A percentile compares a stretch with the other conserved stretches of the same genome.
These are phyloP conservation scores for Brachionus rubens DNA, from an alignment of 1,140 invertebrate species.

Conservation along the genomic window DNA sequence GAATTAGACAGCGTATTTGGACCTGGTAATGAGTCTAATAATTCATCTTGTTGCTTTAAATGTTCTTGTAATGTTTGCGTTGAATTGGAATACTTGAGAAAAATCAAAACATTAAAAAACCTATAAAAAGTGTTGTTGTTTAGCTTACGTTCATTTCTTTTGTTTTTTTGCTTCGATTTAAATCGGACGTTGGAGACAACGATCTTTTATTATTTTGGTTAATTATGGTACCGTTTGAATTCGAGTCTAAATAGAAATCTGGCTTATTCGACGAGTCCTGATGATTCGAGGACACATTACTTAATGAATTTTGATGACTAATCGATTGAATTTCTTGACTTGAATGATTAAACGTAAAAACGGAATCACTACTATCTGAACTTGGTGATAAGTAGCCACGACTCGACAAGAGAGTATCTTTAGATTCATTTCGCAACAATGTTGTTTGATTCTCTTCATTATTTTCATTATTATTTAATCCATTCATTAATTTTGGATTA, in stretches of 20 bases:
- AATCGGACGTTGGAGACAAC: background rate
- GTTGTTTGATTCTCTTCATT: background rate
- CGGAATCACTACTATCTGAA: slow-evolving; percentile 20
- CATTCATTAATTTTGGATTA: background rate
- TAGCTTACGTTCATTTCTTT: slow-evolving; percentile 21
- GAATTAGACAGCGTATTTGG: background rate
- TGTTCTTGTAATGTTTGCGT: slow-evolving; percentile 2
- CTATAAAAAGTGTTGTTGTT: background rate
- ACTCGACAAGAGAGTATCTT: slow-evolving; percentile 13
- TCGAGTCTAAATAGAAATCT: slow-evolving; percentile 11
- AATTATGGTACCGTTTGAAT: background rate
- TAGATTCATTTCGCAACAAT: background rate
- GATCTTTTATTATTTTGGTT: slow-evolving; percentile 19
- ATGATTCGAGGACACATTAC: background rate
- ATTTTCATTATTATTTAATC: slow-evolving; percentile 1
- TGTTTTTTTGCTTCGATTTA: background rate
- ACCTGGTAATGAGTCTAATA: background rate
- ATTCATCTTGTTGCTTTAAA: slow-evolving; percentile 23
- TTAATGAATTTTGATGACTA: slow-evolving; percentile 1
- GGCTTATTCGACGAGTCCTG: background rate
- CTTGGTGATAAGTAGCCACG: slow-evolving; percentile 30
- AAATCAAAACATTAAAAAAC: background rate
- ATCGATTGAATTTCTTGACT: background rate
- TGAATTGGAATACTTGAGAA: background rate
- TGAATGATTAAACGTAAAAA: slow-evolving; percentile 2